These are phyloP conservation scores for Apaloderma vittatum DNA, from an alignment of 2,113 vertebrate species.

Conservation along the genomic window DNA sequence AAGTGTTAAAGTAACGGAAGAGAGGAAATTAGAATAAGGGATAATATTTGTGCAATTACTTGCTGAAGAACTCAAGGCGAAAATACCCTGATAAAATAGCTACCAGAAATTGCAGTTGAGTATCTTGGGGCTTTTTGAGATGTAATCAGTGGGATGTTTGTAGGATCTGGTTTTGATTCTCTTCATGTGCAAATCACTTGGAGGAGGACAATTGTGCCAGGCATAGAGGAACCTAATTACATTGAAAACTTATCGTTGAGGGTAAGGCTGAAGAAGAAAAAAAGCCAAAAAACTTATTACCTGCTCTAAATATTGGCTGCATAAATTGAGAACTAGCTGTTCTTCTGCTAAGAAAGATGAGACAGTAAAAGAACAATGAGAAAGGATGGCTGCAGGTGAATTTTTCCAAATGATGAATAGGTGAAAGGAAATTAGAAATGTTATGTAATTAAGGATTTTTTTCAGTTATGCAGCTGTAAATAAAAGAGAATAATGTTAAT, in stretches of 20 bases:
- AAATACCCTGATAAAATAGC: background rate
- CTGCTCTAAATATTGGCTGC: background rate
- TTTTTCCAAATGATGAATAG: background rate
- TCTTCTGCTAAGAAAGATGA: background rate
- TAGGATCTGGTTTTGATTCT: background rate
- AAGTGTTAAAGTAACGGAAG: background rate
- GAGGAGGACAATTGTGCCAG: background rate
- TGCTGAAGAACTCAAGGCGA: background rate
- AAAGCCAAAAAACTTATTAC: background rate
- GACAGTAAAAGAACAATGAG: background rate
- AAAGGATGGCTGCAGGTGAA: background rate
- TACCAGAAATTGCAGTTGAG: background rate
- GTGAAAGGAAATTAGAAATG: slow-evolving; percentile 5
- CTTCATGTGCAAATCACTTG: slow-evolving; percentile 19
- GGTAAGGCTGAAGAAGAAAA: background rate
- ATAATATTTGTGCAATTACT: background rate
- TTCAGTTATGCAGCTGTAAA: background rate
- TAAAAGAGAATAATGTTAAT: background rate
- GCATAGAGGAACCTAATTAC: slow-evolving; percentile 14
- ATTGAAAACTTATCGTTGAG: background rate
- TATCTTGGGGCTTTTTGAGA: background rate
- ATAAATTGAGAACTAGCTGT: background rate
- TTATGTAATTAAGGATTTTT: background rate
- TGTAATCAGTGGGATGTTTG: background rate
- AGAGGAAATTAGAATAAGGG: background rate